Evolutionary conservation across 2,797 vertebrate genomes (phyloP), one percentile per base, ranked within the genome.

Genomic region (Hydrolagus colliei): DNA sequence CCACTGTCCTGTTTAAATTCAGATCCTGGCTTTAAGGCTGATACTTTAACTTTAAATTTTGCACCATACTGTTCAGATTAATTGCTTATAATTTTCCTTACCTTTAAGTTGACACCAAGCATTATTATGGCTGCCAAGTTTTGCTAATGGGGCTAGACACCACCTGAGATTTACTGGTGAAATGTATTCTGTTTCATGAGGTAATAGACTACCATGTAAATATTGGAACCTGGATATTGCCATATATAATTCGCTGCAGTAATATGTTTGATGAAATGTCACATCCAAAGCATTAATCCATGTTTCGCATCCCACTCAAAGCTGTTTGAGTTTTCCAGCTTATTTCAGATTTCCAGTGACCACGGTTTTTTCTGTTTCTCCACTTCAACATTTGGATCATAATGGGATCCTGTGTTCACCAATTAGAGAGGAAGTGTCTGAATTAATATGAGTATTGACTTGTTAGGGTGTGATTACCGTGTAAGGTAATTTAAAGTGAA

Each of bases 361-460:
- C 41, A 52, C 3, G 3, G 6, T 3, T 52, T 52, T 52, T 52
- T 52, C 41, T 52, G 41, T 52, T 52, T 52, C 41, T 52, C 41
- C 41, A 52, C 41, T 52, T 52, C 2, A 3, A 52, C 41, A 6
- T 52, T 52, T 52, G 41, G 41, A 35, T 71, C 79, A 52, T 84
- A 84, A 52, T 68, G 35, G 68, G 79, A 71, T 16, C 35, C n/a
- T 63, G 68, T 71, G 65, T n/a, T 35, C 22, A n/a, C 63, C 65
- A 84, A 41, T 84, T 84, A 71, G 65, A 41, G 71, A 84, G 68
- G 63, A 65, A 6, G 22, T 27, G 78, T 52, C 35, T 71, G 65
- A 84, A 84, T 67, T 84, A 84, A 84, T 71, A 84, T 52, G 41
- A 84, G 79, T 84, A 84, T 84, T 71, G 65, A 84, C 71, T 84